Base-by-base conservation (phyloP, 2,888 invertebrate species). In the Tetramorium bicarinatum region DNA sequence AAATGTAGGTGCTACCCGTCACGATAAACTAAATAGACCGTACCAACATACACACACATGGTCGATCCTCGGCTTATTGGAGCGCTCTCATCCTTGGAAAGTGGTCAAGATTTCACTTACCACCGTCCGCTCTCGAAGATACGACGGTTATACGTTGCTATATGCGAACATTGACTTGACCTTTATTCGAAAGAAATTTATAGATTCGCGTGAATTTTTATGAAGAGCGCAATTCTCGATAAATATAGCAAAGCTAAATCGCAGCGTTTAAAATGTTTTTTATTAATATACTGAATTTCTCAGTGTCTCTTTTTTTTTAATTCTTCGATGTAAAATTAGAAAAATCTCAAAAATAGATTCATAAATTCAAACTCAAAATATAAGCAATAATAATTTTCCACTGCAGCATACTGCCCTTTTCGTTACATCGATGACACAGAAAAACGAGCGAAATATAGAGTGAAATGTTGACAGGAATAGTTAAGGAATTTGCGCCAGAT, bases 91-190 rank as follows among this genome's bases (percentile, higher is more conserved):
- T 87, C 85, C 89, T 85, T 85, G 83, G 86, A 90, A 90, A 91
- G 86, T 91, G 89, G 87, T 90, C 89, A 90, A 91, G 92, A 90
- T 91, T 92, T 92, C 91, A 92, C 90, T 91, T 91, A 91, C 77
- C 83, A 56, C 67, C 72, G 64, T 84, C 66, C 77, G 81, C 87
- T 87, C 87, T 85, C 80, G 82, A 87, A 87, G 74, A 82, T 83
- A 85, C 84, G 64, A 62, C 7, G 34, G 47, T 71, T 71, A 67
- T 52, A 66, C 21, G 56, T 56, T 52, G 66, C 41, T 67, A 56
- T 49, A 47, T 34, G 56, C 13, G 13, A 59, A 18, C 34, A 67
- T 25, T 47, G 79, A 67, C 44, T 67, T 25, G 71, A 38, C 8
- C 47, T 56, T 80, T 80, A 54, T 69, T 66, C 15, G 15, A 69